Evolutionary conservation across 1,140 invertebrate species (phyloP).

Genomic region (Chrysopa pallens): DNA sequence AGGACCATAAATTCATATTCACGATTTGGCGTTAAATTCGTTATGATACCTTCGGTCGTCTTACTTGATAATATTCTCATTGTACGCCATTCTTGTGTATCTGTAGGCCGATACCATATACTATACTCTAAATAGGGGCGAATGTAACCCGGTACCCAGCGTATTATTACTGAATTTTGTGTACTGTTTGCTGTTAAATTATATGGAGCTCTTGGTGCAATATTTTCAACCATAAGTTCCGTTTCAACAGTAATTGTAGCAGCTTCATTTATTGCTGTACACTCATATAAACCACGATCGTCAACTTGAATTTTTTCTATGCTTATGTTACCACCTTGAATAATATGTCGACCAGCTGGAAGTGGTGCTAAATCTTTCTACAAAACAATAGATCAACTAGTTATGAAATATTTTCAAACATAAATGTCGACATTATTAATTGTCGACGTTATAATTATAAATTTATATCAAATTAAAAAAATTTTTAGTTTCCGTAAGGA

Average conservation of each 20-base stretch:
- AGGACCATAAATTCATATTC: slow-evolving; percentile 85
- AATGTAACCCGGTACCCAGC: slow-evolving; percentile 74
- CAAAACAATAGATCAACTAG: neutral
- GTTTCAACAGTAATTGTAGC: slow-evolving; percentile 75
- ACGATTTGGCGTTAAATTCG: slow-evolving; percentile 51
- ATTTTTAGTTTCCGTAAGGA: no score
- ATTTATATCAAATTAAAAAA: no score
- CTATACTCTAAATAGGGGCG: slow-evolving; percentile 67
- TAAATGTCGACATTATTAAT: no score
- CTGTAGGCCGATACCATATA: slow-evolving; percentile 60
- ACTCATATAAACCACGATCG: slow-evolving; percentile 83
- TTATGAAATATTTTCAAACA: no score
- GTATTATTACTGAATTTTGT: slow-evolving; percentile 56
- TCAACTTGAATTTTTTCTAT: slow-evolving; percentile 63
- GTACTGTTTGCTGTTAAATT: slow-evolving; percentile 70
- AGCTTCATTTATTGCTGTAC: slow-evolving; percentile 79
- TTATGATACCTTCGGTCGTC: slow-evolving; percentile 58
- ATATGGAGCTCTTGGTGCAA: slow-evolving; percentile 76
- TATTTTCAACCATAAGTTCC: slow-evolving; percentile 72
- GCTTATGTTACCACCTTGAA: slow-evolving; percentile 72
- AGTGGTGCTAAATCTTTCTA: slow-evolving; percentile 60
- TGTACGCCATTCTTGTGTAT: slow-evolving; percentile 59
- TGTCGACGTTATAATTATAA: no score
- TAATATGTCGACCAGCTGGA: slow-evolving; percentile 43
- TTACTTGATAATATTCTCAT: slow-evolving; percentile 46